Base-by-base conservation (phyloP, 2,888 invertebrate species). In the Leucozona laternaria region DNA sequence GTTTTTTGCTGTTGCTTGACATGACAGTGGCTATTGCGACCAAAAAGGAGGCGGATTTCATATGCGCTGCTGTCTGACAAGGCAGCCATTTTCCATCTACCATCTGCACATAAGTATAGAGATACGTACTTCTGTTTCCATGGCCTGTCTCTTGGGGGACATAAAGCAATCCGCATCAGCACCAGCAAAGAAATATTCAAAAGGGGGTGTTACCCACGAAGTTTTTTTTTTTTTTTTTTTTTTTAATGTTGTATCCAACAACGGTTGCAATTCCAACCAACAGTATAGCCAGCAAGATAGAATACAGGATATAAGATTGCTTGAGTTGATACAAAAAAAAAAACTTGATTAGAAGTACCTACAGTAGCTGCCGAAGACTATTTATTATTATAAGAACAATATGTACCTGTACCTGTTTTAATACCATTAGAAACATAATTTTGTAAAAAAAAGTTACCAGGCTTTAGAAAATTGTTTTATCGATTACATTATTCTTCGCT, bases 71-170 rank as follows among this genome's bases (percentile, higher is more conserved):
- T 79, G 86, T 86, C 86, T 86, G 86, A 82, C 81, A 79, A 73
- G 79, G 86, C 86, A 86, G 82, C 81, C 82, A 86, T 82, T 86
- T 86, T 86, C 82, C 82, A 86, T 86, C 82, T 86, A 73, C 85
- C 77, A 86, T 86, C 85, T 78, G 85, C 60, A 53, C 28, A 53
- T 28, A 53, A 48, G 66, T 53, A 68, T 48, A 68, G 10, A 64
- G 34, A 53, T 68, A 68, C 34, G 68, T 86, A 81, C 82, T 86
- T 86, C 81, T 86, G 86, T 86, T 86, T 86, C 85, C 80, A 70
- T 68, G 72, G 85, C 43, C 72, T 73, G 73, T 85, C 81, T 81
- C 73, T 75, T 58, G 82, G 86, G 86, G 82, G 86, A 82, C 70
- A 86, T 66, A 66, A 81, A 82, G 75, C 82, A 79, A 70, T 70